Evolutionary conservation across 2,113 vertebrate genomes (phyloP), one percentile per base, ranked within the genome.

Genomic region (Trematomus loennbergii): DNA sequence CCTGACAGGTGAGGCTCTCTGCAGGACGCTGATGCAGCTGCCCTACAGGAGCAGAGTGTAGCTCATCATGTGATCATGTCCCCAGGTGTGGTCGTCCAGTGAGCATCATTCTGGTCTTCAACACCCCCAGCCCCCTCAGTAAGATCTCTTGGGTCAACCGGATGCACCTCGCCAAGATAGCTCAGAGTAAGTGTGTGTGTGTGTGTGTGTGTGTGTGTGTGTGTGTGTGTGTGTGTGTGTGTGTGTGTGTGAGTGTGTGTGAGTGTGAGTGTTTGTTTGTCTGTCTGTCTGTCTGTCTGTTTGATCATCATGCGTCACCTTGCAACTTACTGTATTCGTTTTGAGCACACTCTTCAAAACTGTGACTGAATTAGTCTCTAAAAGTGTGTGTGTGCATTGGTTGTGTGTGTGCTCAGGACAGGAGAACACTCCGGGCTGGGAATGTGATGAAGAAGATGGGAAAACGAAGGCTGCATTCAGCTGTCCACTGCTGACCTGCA

Each of bases 111-210:
- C 66, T 86, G 61, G 72, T 82, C 79, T 75, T 86, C 61, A 86
- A 79, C 75, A 86, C 84, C 16, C 75, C 84, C 45, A 82, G 66
- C n/a, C 75, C 79, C 12, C 20, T 86, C 49, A 82, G 79, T 57
- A 86, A 86, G 61, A 79, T 86, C 55, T 67, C 60, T 50, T 86
- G 84, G 84, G 80, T 82, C 40, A 86, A 86, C 72, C 12, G 75
- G 43, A 55, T 86, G 11, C 72, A 82, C 57, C 75, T 86, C 0
- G 75, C 84, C 29, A 79, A 82, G 72, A 72, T 79, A 10, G 75
- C 75, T 16, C 79, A 67, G 33, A 75, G 84, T 86, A 12, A 79
- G 84, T 74, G 48, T 68, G 49, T 54, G 55, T 60, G 54, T 60
- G 69, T 46, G 10, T 17, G 6, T 53, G 46, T 50, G 46, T 53